Base-by-base conservation (phyloP, 2,888 invertebrate species). In the Acrocyrtus sp. region DNA sequence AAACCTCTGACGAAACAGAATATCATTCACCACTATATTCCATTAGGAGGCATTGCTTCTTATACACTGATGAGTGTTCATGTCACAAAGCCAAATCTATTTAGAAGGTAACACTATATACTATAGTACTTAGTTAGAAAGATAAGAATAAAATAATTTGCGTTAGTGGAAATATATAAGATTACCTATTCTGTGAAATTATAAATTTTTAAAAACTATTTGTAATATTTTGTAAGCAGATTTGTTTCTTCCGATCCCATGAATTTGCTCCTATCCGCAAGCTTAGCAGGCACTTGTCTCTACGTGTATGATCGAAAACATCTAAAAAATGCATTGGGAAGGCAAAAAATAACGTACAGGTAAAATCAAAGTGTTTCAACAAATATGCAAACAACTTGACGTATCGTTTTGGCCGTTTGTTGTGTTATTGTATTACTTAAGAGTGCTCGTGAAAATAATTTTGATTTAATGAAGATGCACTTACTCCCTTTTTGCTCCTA, bases 281-380 rank as follows among this genome's bases (percentile, higher is more conserved):
- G 78, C 48, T 34, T 80, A 26, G 73, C 70, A 3, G 78, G 78
- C 3, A 39, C 74, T 0, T 50, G 54, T 21, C 21, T 74, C n/a
- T 80, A 65, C 50, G 47, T 80, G 17, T 78, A 77, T 61, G 66
- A 78, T 19, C n/a, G 74, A 29, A 76, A 72, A 34, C 80, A 80
- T 67, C 50, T 80, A 21, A 62, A 63, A 58, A 43, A 53, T 8
- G n/a, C 68, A 10, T 21, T 24, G 4, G 47, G 72, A 43, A 78
- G 72, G 58, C 69, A 74, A 29, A 69, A 65, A 62, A 45, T 78
- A 22, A 69, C 65, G 39, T 72, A 67, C 47, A 78, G 80, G 80
- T 76, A 62, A 69, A 15, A 29, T 26, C 5, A 4, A 6, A 6
- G 19, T 56, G 10, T 17, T 26, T 53, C 48, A 56, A 21, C 26